A percentile compares a stretch with the other conserved stretches of the same genome.
These are phyloP conservation scores for Cyrtonyx montezumae DNA, from an alignment of 2,113 vertebrate genomes.

Conservation along the genomic window DNA sequence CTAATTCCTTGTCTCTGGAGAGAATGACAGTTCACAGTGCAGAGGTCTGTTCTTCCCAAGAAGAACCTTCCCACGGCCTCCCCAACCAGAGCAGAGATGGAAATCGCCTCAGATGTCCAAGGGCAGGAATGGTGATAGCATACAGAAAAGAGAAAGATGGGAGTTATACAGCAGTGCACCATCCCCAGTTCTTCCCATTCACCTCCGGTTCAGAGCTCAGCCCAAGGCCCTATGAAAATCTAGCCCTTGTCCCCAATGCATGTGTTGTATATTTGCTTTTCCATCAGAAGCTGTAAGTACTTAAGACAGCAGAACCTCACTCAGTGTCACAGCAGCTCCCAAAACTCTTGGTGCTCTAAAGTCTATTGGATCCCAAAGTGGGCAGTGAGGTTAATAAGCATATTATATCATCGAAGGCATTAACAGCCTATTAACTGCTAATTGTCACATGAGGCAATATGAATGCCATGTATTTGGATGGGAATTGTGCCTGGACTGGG, in stretches of 20 bases:
- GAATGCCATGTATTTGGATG: not conserved
- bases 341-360: not conserved
- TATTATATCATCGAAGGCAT: not conserved
- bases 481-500: not conserved
- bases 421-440: not conserved
- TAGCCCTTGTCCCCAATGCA: not conserved
- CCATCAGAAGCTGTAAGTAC: not conserved
- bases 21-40: not conserved
- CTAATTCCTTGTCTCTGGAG: conserved; percentile 40
- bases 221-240: not conserved
- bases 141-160: not conserved
- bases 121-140: not conserved
- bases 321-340: not conserved
- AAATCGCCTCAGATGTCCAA: not conserved
- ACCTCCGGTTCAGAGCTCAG: not conserved
- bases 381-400: not conserved
- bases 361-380: not conserved
- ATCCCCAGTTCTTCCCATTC: not conserved
- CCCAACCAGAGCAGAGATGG: not conserved
- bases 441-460: not conserved
- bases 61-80: conserved; percentile 39
- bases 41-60: not conserved
- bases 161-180: not conserved
- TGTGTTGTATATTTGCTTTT: not conserved
- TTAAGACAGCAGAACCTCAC: not conserved